Percentiles rank a stretch among this genome's conserved stretches.
These are phyloP conservation scores for Discoglossus pictus DNA, from an alignment of 2,797 vertebrate species.

Conservation along the genomic window DNA sequence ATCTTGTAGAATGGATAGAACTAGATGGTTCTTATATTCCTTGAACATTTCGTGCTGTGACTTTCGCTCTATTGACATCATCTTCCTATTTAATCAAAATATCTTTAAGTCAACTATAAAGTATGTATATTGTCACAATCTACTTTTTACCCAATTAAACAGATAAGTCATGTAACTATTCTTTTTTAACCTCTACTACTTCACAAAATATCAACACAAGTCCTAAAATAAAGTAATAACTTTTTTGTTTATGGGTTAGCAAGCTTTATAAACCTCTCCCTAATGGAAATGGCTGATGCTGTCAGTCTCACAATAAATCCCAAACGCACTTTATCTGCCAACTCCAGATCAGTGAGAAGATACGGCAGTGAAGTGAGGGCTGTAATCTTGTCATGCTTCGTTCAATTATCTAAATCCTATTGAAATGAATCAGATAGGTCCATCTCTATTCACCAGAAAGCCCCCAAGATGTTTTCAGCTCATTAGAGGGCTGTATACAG, in stretches of 20 bases:
- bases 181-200: too few relatives aligned
- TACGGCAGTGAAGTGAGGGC: neutral
- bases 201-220: too few relatives aligned
- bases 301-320: neutral
- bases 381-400: neutral
- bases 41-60: too few relatives aligned
- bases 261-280: neutral
- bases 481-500: neutral
- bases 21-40: too few relatives aligned
- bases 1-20: too few relatives aligned
- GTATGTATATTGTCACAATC: too few relatives aligned
- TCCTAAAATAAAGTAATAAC: too few relatives aligned
- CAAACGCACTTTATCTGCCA: neutral
- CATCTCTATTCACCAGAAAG: neutral
- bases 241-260: neutral
- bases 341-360: neutral
- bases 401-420: neutral
- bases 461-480: conserved; percentile 10
- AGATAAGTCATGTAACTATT: too few relatives aligned
- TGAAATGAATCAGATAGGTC: neutral
- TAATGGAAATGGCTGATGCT: neutral
- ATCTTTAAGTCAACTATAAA: too few relatives aligned
- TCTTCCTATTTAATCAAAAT: too few relatives aligned
- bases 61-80: too few relatives aligned
- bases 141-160: too few relatives aligned